Percentiles rank a stretch among this genome's conserved stretches.
phyloP scores from a whole-genome alignment of 2,888 invertebrate genomes.

The Calliphora vomitoria region DNA sequence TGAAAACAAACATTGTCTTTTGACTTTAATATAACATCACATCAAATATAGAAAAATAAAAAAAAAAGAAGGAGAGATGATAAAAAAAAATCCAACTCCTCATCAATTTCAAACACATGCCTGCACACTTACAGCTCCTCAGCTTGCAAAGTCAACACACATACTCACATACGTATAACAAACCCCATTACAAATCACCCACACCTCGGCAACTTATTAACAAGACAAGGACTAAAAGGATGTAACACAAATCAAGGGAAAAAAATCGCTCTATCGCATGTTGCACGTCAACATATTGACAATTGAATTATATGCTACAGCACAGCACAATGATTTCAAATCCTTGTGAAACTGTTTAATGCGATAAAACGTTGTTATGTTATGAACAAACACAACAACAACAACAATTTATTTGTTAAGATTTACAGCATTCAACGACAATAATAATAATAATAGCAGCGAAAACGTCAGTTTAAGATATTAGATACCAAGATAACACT shows the following conservation, averaged over 20 bases:
- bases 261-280: constrained; percentile 71
- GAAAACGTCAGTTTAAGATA: constrained; percentile 1
- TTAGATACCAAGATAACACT: constrained; percentile 13
- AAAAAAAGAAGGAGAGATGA: neutral
- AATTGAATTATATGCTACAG: constrained; percentile 75
- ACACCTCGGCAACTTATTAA: neutral
- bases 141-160: constrained; percentile 58
- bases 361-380: constrained; percentile 62
- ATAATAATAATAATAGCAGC: neutral
- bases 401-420: constrained; percentile 63
- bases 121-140: neutral
- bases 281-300: constrained; percentile 75
- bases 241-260: constrained; percentile 33
- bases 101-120: constrained; percentile 48
- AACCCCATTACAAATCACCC: neutral
- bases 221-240: constrained; percentile 51
- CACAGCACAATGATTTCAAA: constrained; percentile 59
- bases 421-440: constrained; percentile 28
- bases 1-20: constrained; percentile 67
- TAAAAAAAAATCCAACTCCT: constrained; percentile 5
- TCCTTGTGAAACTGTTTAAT: constrained; percentile 66
- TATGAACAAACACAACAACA: constrained; percentile 15
- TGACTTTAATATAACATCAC: constrained; percentile 66
- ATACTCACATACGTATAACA: neutral
- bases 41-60: constrained; percentile 47